These are phyloP conservation scores for Glossosoma conforme DNA, from an alignment of 1,140 invertebrate species.

Conservation along the genomic window DNA sequence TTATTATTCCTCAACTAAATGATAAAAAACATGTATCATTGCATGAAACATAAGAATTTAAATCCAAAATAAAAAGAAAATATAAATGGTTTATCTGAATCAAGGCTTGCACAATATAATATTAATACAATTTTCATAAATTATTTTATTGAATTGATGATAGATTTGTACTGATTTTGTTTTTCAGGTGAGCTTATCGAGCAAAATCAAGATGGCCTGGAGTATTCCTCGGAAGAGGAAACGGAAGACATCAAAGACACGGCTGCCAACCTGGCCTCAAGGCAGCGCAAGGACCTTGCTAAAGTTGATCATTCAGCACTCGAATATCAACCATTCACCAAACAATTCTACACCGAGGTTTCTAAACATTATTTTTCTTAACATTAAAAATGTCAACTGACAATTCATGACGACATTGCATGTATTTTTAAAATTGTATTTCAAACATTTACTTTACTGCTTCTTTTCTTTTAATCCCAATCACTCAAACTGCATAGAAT, in stretches of 20 bases:
- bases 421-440: too few relatives aligned
- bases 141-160: too few relatives aligned
- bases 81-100: neutral
- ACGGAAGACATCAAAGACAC: conserved; percentile 89
- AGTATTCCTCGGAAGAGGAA: conserved; percentile 97
- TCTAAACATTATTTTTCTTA: conserved; percentile 11
- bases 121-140: too few relatives aligned
- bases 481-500: neutral
- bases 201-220: conserved; percentile 94
- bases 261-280: conserved; percentile 81
- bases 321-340: conserved; percentile 85
- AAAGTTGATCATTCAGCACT: conserved; percentile 84
- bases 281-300: conserved; percentile 83
- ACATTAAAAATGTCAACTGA: too few relatives aligned
- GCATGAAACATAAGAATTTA: neutral
- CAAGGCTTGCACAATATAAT: too few relatives aligned
- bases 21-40: too few relatives aligned
- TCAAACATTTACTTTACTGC: too few relatives aligned
- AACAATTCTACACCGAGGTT: conserved; percentile 96
- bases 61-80: neutral
- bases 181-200: conserved; percentile 85
- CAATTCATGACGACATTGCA: too few relatives aligned
- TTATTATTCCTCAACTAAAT: too few relatives aligned
- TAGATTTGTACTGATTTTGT: neutral
- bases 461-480: neutral